Evolutionary conservation across 2,888 invertebrate species (phyloP), one percentile per base, ranked within the genome.

Genomic region (Sceliomorpha sp.): DNA sequence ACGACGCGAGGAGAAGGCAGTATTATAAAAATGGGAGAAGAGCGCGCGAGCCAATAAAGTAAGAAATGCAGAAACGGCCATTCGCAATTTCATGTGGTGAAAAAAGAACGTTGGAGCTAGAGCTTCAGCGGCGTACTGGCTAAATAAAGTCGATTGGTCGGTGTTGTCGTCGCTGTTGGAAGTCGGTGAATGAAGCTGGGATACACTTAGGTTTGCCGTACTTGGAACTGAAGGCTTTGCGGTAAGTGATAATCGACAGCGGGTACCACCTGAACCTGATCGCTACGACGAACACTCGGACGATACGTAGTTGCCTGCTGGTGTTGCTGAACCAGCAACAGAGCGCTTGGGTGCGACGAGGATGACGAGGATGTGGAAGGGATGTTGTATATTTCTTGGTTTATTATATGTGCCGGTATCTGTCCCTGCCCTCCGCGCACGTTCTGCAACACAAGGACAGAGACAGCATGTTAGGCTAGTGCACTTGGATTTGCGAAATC

Each of bases 381-480:
- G 37, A 74, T 26, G 53, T 56, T 15, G 75, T 58, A 62, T 58
- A 69, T 59, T 66, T 75, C 63, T 71, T 75, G 75, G 74, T 73
- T 75, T 71, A 72, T 73, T 62, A 55, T 76, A 48, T 59, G 75
- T 62, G 50, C 78, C 44, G 75, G 37, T 72, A 59, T 63, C 85
- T 87, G 86, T 83, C 85, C 86, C 87, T 86, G 87, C 84, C 85
- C 85, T 82, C 85, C 86, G 85, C 84, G 85, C 84, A 83, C 82
- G 74, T 84, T 87, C 87, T 87, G 87, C 86, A 87, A 87, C 85
- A 86, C 85, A 86, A 86, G 86, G 86, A 86, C 87, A 86, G 86
- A 85, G 87, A 85, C 85, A 85, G 84, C 70, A 56, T 77, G 72
- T 76, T 76, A 77, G 63, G 64, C 66, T 51, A 26, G 44, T 14